Conservation (phyloP, 1,140 invertebrate genomes). For the Lysiphlebus fabarum region DNA sequence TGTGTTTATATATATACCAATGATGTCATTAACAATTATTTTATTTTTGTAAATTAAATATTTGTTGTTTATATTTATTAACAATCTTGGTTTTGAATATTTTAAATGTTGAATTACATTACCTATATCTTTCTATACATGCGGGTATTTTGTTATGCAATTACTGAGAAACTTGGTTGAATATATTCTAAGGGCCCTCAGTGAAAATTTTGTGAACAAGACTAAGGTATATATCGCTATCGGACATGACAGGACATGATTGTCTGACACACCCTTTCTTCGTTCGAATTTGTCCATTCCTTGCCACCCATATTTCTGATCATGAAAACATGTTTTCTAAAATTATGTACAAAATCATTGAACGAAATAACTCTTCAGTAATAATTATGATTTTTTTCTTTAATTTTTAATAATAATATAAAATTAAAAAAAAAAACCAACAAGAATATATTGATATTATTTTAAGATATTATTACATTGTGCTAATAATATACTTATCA, state of each 20-base stretch:
- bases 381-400: too few relatives aligned
- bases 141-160: slow-evolving; percentile 54
- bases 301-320: neutral
- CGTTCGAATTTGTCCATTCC: slow-evolving; percentile 48
- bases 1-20: too few relatives aligned
- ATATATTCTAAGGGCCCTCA: slow-evolving; percentile 44
- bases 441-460: neutral
- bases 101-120: neutral
- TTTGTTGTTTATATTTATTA: too few relatives aligned
- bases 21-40: too few relatives aligned
- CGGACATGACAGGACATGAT: slow-evolving; percentile 55
- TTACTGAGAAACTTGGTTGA: slow-evolving; percentile 41
- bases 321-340: neutral
- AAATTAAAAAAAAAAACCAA: neutral
- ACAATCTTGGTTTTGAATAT: neutral
- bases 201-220: neutral
- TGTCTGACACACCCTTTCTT: slow-evolving; percentile 57
- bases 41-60: too few relatives aligned
- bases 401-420: too few relatives aligned
- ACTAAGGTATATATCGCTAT: slow-evolving; percentile 46
- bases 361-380: too few relatives aligned
- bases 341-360: neutral
- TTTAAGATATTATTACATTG: neutral
- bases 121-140: slow-evolving; percentile 41
- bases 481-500: too few relatives aligned